Percentiles rank a stretch among this genome's conserved stretches.
Evolutionary conservation across 2,113 vertebrate genomes (phyloP).

Genomic region (Alaudala cheleensis): DNA sequence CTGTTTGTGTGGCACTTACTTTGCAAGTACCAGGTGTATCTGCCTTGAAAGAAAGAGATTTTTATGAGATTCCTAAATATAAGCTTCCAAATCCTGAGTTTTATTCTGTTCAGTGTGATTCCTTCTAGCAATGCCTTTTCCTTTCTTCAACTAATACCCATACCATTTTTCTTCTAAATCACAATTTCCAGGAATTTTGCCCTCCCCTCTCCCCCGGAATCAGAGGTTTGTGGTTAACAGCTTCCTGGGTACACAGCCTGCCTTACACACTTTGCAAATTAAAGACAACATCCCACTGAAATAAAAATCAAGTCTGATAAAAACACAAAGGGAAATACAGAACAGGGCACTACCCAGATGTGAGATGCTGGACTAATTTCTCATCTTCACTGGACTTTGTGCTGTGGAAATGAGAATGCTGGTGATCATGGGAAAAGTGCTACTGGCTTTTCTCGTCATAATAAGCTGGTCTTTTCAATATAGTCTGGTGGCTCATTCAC

Average conservation of each 20-base stretch:
- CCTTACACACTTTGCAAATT: neutral
- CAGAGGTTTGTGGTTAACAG: slow-evolving; percentile 5
- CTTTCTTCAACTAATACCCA: neutral
- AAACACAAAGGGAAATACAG: neutral
- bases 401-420: slow-evolving; percentile 16
- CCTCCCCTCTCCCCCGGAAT: neutral
- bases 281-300: neutral
- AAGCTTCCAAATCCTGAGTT: neutral
- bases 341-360: neutral
- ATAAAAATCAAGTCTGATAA: neutral
- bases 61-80: neutral
- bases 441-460: slow-evolving; percentile 45
- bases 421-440: slow-evolving; percentile 47
- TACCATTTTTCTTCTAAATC: neutral
- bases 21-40: neutral
- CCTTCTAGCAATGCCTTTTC: neutral
- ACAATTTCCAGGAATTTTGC: neutral
- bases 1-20: neutral
- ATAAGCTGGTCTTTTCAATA: slow-evolving; percentile 59
- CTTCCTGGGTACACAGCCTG: slow-evolving; percentile 5
- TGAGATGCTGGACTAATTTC: neutral
- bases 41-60: neutral
- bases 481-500: slow-evolving; percentile 39
- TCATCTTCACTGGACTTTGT: neutral
- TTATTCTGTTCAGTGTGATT: neutral